These are phyloP conservation scores for Limulus polyphemus DNA, from an alignment of 2,888 invertebrate genomes.

Conservation along the genomic window DNA sequence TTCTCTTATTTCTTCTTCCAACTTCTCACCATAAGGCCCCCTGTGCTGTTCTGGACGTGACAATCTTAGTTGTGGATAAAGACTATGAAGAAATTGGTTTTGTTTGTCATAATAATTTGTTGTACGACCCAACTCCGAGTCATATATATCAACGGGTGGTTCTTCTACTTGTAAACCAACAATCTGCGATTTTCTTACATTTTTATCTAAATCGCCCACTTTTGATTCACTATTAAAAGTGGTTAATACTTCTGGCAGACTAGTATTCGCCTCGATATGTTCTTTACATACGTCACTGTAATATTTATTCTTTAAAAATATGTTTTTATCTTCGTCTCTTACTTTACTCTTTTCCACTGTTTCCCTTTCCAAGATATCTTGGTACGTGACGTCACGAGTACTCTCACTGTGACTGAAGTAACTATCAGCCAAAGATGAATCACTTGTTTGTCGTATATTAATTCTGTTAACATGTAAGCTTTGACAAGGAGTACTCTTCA, in stretches of 20 bases:
- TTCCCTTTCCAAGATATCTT: slow-evolving; percentile 26
- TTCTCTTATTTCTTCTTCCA: slow-evolving; percentile 23
- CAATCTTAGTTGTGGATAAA: neutral
- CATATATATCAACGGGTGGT: too few species aligned
- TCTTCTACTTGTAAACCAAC: too few species aligned
- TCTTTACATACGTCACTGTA: slow-evolving; percentile 37
- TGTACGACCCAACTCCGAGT: too few species aligned
- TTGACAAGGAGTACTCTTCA: slow-evolving; percentile 5
- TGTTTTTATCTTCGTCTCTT: slow-evolving; percentile 31
- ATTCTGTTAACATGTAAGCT: neutral
- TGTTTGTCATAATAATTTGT: neutral
- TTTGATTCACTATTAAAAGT: slow-evolving; percentile 24
- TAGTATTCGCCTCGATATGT: slow-evolving; percentile 27
- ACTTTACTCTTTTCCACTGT: slow-evolving; percentile 10
- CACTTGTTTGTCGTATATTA: slow-evolving; percentile 26
- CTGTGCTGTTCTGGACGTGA: slow-evolving; percentile 6
- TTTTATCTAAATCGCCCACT: slow-evolving; percentile 8
- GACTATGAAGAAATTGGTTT: neutral
- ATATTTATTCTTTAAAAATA: slow-evolving; percentile 36
- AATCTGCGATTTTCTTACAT: too few species aligned
- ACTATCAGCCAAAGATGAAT: slow-evolving; percentile 32
- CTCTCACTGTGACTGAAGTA: slow-evolving; percentile 29
- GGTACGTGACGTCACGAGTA: slow-evolving; percentile 25
- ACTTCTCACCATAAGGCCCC: slow-evolving; percentile 25
- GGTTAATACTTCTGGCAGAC: slow-evolving; percentile 26